Percentiles rank a stretch among this genome's conserved stretches.
Conservation (phyloP, 1,140 invertebrate species). For the Elymnias hypermnestra region DNA sequence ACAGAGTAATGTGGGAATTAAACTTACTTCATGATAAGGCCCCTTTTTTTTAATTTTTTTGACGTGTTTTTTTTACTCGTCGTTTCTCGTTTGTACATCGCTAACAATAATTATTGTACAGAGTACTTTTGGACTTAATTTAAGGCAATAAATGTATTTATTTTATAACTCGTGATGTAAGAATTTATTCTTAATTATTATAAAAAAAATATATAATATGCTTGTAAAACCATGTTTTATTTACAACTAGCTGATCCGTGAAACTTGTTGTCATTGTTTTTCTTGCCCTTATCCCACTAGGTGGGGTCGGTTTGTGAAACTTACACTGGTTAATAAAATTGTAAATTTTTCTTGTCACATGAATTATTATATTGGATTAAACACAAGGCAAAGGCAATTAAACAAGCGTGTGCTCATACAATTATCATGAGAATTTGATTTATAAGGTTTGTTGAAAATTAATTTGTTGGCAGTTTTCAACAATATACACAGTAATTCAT, state of each 20-base stretch:
- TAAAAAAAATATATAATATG: slow-evolving; percentile 75
- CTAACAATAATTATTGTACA: slow-evolving; percentile 76
- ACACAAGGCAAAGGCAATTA: too few species aligned
- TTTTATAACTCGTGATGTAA: slow-evolving; percentile 76
- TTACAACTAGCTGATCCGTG: too few species aligned
- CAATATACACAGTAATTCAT: too few species aligned
- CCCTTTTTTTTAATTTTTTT: slow-evolving; percentile 61
- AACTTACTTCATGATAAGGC: slow-evolving; percentile 62
- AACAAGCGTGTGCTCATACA: too few species aligned
- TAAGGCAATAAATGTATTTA: slow-evolving; percentile 76
- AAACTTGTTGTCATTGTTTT: too few species aligned
- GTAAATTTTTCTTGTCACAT: too few species aligned
- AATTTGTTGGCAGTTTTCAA: too few species aligned
- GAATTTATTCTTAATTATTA: slow-evolving; percentile 76
- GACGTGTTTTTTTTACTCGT: slow-evolving; percentile 69
- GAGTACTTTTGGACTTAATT: slow-evolving; percentile 75
- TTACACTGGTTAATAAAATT: slow-evolving; percentile 1
- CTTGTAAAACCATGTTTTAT: slow-evolving; percentile 69
- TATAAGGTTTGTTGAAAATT: too few species aligned
- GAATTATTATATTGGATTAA: too few species aligned
- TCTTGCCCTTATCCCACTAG: too few species aligned
- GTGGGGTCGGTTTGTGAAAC: too few species aligned
- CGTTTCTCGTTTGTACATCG: slow-evolving; percentile 74
- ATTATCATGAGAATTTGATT: too few species aligned
- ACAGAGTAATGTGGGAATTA: slow-evolving; percentile 57